Evolutionary conservation across 2,797 vertebrate genomes (phyloP).

Genomic region (Euthynnus affinis): DNA sequence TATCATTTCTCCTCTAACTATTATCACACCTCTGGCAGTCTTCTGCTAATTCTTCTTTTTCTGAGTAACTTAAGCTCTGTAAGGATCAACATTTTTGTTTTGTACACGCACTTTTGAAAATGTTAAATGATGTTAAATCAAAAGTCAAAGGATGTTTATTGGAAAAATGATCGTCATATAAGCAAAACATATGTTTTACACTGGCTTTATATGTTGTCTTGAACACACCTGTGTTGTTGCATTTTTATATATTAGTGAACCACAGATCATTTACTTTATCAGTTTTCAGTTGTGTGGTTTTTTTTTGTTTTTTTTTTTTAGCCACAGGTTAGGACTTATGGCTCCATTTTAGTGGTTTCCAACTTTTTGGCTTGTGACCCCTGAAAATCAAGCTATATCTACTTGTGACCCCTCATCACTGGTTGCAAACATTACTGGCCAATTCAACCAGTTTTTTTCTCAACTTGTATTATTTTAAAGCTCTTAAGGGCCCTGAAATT

Average conservation of each 20-base stretch:
- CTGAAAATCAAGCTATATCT: not conserved
- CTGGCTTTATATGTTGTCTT: not conserved
- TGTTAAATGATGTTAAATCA: not conserved
- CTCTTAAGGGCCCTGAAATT: too few relatives aligned
- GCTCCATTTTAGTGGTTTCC: not conserved
- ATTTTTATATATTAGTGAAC: not conserved
- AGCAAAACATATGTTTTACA: not conserved
- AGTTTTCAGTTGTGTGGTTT: too few relatives aligned
- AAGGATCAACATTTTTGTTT: not conserved
- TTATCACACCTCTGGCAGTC: not conserved
- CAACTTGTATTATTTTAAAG: too few relatives aligned
- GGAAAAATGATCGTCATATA: not conserved
- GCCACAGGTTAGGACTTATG: not conserved
- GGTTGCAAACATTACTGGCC: too few relatives aligned
- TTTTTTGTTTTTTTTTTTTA: too few relatives aligned
- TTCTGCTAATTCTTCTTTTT: not conserved
- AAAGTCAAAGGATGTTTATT: not conserved
- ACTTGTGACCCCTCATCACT: too few relatives aligned
- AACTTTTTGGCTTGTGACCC: not conserved
- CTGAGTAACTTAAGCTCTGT: not conserved
- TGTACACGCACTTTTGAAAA: not conserved
- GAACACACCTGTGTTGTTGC: not conserved
- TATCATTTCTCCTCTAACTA: constrained; percentile 1
- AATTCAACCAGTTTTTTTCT: too few relatives aligned
- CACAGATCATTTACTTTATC: too few relatives aligned